Evolutionary conservation across 2,113 vertebrate species (phyloP).

Genomic region (Tupaia chinensis): DNA sequence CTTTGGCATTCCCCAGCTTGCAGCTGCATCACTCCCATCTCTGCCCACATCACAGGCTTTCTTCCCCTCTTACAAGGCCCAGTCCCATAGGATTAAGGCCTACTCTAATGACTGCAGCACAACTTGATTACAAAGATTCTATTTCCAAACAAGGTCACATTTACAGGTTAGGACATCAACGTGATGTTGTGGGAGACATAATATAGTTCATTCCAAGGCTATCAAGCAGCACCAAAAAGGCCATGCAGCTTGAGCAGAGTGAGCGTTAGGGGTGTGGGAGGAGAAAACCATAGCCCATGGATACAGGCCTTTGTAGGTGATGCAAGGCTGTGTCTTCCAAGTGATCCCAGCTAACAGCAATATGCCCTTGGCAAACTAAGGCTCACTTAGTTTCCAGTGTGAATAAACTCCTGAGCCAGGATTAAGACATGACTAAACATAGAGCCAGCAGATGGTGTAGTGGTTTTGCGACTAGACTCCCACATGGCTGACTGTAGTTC

Average conservation of each 20-base stretch:
- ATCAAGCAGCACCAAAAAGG: not conserved
- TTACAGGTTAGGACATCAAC: not conserved
- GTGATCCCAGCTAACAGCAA: not conserved
- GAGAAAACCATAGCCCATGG: not conserved
- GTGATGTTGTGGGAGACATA: not conserved
- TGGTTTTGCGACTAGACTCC: no score
- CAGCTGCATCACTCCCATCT: no score
- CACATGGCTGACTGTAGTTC: no score
- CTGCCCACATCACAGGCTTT: not conserved
- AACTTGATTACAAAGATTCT: not conserved
- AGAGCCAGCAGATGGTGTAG: no score
- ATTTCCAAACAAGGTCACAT: not conserved
- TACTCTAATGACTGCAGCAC: not conserved
- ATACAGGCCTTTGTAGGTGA: not conserved
- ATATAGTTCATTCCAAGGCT: not conserved
- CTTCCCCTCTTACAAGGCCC: not conserved
- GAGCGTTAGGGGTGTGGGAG: not conserved
- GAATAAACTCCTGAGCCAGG: no score
- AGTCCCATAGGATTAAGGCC: not conserved
- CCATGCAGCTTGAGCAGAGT: not conserved
- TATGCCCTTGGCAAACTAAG: not conserved
- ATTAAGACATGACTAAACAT: not conserved
- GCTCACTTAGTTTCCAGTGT: not conserved
- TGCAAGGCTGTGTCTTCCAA: not conserved
- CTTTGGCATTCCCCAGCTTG: not conserved